Evolutionary conservation across 2,113 vertebrate genomes (phyloP).

Genomic region (Ellobius talpinus): DNA sequence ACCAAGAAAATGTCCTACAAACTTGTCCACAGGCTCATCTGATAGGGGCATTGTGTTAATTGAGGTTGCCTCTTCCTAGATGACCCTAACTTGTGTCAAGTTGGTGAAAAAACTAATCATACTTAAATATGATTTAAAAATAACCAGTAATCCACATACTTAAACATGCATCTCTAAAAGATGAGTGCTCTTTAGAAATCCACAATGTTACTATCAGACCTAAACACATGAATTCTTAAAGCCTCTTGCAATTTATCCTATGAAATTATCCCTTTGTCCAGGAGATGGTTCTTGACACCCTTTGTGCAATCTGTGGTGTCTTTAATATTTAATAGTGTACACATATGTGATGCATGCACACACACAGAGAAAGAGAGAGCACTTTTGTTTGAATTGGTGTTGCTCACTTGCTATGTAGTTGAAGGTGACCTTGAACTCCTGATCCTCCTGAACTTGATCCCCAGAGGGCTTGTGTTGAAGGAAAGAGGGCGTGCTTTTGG

Average conservation of each 20-base stretch:
- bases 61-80: neutral
- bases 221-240: neutral
- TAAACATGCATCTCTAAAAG: neutral
- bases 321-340: neutral
- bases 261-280: neutral
- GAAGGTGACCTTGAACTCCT: neutral
- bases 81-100: neutral
- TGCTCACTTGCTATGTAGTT: neutral
- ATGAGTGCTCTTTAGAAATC: neutral
- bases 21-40: neutral
- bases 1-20: neutral
- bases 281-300: neutral
- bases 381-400: neutral
- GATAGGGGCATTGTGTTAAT: neutral
- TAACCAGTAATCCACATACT: neutral
- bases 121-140: neutral
- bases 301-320: neutral
- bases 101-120: neutral
- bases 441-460: neutral
- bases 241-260: neutral
- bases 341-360: too few relatives aligned
- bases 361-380: neutral
- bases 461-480: too few relatives aligned
- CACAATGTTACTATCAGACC: neutral
- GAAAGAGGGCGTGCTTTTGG: too few relatives aligned